Percentiles rank a stretch among this genome's conserved stretches.
Evolutionary conservation across 2,888 invertebrate genomes (phyloP).

Genomic region (Tineola bisselliella): DNA sequence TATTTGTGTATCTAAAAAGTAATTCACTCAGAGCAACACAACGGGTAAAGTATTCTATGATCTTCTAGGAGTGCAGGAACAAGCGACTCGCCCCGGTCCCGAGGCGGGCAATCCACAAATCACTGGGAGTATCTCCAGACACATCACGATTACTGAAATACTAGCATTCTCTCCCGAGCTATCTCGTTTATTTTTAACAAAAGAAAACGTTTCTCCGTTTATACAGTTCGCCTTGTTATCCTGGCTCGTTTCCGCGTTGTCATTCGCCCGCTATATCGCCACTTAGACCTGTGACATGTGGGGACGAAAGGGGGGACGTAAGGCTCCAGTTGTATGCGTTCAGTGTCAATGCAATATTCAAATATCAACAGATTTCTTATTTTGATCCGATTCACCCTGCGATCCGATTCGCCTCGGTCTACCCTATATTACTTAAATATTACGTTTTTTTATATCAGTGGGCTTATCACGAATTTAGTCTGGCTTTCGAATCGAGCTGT

Average conservation of each 20-base stretch:
- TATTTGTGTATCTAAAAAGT: not conserved
- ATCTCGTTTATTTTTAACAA: conserved; percentile 12
- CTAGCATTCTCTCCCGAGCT: conserved; percentile 16
- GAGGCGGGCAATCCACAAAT: conserved; percentile 27
- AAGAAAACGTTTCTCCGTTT: conserved; percentile 4
- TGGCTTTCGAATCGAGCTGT: no score
- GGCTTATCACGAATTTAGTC: no score
- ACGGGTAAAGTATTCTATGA: not conserved
- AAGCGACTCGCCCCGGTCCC: not conserved
- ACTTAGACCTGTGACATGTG: not conserved
- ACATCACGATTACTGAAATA: conserved; percentile 28
- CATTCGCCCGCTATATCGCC: not conserved
- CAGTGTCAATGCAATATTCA: no score
- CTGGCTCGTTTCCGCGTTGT: conserved; percentile 3
- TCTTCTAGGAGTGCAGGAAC: not conserved
- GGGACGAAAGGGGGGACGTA: no score
- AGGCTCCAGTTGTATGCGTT: no score
- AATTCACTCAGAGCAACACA: not conserved
- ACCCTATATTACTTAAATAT: no score
- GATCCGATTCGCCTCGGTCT: no score
- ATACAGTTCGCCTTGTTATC: not conserved
- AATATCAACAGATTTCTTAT: no score
- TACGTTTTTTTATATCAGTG: no score
- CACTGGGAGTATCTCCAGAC: conserved; percentile 31
- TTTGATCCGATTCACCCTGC: no score